Evolutionary conservation across 1,140 invertebrate genomes (phyloP), one percentile per base, ranked within the genome.

Genomic region (Aricia agestis): DNA sequence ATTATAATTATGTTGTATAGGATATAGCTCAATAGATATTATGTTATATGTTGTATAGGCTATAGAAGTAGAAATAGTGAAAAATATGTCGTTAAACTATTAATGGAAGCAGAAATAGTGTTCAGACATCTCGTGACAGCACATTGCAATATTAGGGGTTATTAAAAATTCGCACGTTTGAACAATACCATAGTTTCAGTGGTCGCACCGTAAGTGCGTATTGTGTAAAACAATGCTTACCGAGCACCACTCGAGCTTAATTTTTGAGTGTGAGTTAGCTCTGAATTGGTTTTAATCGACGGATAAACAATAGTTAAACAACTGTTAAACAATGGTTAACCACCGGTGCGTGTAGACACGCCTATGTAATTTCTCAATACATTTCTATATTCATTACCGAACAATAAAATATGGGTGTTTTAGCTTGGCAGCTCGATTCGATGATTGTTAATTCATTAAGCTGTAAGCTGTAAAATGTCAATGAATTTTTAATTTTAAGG

Each of bases 221-320:
- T 91, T 89, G 87, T 91, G 78, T 87, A 91, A 89, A 91, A 89
- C 87, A 89, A 89, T 87, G 80, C 81, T 74, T 76, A 75, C 82
- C 72, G 78, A 84, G 79, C 76, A 84, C 83, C 82, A 87, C 85
- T 89, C 82, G 76, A 89, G 87, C 82, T 91, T 89, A 89, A 89
- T 89, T 90, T 89, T 88, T 76, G 85, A 91, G 87, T 86, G 87
- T 82, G 87, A 86, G 87, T 89, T 91, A 91, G 87, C 89, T 89
- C 58, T 86, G 84, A 89, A 89, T 88, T 86, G 85, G 84, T 84
- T 86, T 85, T 89, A 90, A 91, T 89, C 89, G 87, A 87, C 86
- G 88, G 86, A 89, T 89, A 89, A 89, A 91, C 89, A 91, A 91
- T 89, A 75, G 45, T 52, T 52, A 52, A 52, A 52, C 45, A 52